Evolutionary conservation across 2,797 vertebrate genomes (phyloP), one percentile per base, ranked within the genome.

Genomic region (Thamnophis elegans): DNA sequence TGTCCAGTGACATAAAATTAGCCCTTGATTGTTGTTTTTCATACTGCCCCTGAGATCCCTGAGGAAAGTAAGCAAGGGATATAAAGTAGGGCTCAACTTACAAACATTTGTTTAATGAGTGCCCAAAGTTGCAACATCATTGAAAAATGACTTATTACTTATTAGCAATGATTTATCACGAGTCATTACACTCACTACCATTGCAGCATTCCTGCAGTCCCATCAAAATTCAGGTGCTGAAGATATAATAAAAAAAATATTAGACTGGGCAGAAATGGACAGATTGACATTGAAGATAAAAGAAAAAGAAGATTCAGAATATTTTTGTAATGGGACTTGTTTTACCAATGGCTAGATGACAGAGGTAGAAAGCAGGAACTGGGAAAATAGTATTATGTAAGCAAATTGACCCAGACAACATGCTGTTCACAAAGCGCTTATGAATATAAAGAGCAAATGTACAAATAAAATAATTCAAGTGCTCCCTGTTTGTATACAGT

Each of bases 1-100:
- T 82, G 87, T 88, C 36, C 28, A 92, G 91, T 94, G 89, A 93
- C 94, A 32, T 0, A 88, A 94, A 96, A 59, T 93, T 93, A 91
- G 25, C 89, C 68, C 90, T 93, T 91, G 42, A 28, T 60, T 51
- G 51, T 88, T 26, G 62, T 92, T 47, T 78, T 94, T 89, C 89
- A 20, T 89, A 59, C 68, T 53, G 16, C 62, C 73, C 94, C 36
- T 92, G 62, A 94, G 93, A 91, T 82, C 28, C 88, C 65, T 93
- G 51, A 91, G 42, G 1, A 92, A 88, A 32, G 12, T 55, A 82
- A 85, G 28, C 20, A 47, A 18, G 68, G 18, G 51, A 53, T 60
- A 60, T 26, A 8, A 56, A 73, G 32, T 65, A 11, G 11, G 89
- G 16, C 54, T 56, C n/a, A 73, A 73, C 3, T 73, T 73, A 73